Evolutionary conservation across 2,888 invertebrate species (phyloP).

Genomic region (Troides helena): DNA sequence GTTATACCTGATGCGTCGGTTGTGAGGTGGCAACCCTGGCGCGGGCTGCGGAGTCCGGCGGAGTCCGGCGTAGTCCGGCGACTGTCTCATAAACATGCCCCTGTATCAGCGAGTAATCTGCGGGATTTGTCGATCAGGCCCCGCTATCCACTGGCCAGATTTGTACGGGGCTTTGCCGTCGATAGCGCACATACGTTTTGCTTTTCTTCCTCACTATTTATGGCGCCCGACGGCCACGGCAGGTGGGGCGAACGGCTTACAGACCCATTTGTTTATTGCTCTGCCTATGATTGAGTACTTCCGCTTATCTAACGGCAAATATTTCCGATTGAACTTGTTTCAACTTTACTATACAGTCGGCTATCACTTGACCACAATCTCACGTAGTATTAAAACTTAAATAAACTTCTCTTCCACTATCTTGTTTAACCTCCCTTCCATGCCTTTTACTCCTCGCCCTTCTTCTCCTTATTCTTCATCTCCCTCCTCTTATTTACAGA

Average conservation of each 20-base stretch:
- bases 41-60: conserved; percentile 25
- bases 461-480: no score
- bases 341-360: no score
- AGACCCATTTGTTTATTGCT: conserved; percentile 51
- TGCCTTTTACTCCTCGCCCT: no score
- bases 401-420: no score
- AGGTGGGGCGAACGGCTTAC: conserved; percentile 54
- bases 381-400: no score
- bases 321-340: neutral
- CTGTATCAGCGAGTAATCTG: conserved; percentile 80
- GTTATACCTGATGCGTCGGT: no score
- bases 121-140: conserved; percentile 79
- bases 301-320: neutral
- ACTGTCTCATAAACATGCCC: conserved; percentile 77
- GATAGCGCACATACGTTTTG: conserved; percentile 74
- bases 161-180: conserved; percentile 75
- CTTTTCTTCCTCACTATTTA: conserved; percentile 74
- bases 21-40: conserved; percentile 49
- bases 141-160: conserved; percentile 75
- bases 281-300: conserved; percentile 36
- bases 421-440: no score
- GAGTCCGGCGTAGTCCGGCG: conserved; percentile 62
- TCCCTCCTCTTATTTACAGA: no score
- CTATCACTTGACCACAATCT: no score
- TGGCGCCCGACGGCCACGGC: conserved; percentile 51